These are phyloP conservation scores for Nasonovia ribisnigri DNA, from an alignment of 2,888 invertebrate genomes.

Conservation along the genomic window DNA sequence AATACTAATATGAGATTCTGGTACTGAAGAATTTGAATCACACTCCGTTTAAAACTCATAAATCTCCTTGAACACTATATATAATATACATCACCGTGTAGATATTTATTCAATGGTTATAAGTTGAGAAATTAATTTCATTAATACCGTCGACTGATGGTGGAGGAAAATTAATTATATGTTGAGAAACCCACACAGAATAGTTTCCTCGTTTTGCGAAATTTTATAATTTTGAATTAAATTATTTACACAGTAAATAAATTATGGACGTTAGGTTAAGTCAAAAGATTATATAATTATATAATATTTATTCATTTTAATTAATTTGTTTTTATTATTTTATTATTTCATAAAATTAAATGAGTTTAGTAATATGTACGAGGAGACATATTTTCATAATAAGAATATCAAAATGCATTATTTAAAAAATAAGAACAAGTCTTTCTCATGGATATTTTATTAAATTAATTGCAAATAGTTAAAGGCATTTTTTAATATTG, in stretches of 20 bases:
- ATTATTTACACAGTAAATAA: not conserved
- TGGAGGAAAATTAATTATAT: conserved; percentile 14
- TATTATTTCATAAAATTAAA: not conserved
- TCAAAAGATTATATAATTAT: not conserved
- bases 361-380: not conserved
- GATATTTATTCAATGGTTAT: conserved; percentile 5
- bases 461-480: not conserved
- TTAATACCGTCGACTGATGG: conserved; percentile 30
- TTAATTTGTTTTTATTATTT: not conserved
- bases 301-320: not conserved
- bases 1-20: not conserved
- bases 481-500: not conserved
- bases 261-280: not conserved
- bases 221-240: conserved; percentile 1
- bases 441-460: not conserved
- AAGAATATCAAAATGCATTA: not conserved
- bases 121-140: conserved; percentile 40
- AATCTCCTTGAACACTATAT: not conserved
- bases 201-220: not conserved
- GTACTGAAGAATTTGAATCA: not conserved
- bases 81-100: not conserved
- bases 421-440: not conserved
- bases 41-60: not conserved
- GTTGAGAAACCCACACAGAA: not conserved
- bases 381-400: not conserved